These are phyloP conservation scores for Zootoca vivipara DNA, from an alignment of 2,113 vertebrate species.

Conservation along the genomic window DNA sequence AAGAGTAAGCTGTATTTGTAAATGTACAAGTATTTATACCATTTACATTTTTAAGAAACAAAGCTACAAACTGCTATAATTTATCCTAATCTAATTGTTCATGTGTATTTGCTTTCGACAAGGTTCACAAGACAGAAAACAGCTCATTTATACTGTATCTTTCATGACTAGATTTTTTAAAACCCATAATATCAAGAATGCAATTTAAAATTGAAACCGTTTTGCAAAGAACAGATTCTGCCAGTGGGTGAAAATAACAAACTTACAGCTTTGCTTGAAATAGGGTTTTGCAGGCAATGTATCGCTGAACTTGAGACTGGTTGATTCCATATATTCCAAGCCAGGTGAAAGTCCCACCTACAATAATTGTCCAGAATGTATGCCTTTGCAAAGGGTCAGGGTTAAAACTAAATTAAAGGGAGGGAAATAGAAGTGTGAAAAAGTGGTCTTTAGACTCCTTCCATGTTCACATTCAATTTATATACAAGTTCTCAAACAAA, in stretches of 20 bases:
- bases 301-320: constrained; percentile 95
- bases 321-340: constrained; percentile 88
- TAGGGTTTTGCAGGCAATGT: constrained; percentile 91
- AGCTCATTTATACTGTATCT: neutral
- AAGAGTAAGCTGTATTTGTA: neutral
- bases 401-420: constrained; percentile 82
- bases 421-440: constrained; percentile 47
- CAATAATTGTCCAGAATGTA: constrained; percentile 91
- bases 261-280: constrained; percentile 90
- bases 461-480: constrained; percentile 26
- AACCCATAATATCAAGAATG: neutral
- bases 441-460: neutral
- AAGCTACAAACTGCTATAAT: constrained; percentile 12
- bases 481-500: constrained; percentile 3
- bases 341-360: constrained; percentile 92
- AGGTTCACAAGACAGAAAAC: constrained; percentile 22
- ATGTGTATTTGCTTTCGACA: constrained; percentile 28
- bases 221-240: neutral
- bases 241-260: constrained; percentile 21
- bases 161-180: constrained; percentile 17
- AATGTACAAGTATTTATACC: constrained; percentile 17
- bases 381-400: constrained; percentile 88
- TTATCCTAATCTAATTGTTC: neutral
- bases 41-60: neutral
- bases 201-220: constrained; percentile 14